A percentile compares a stretch with the other conserved stretches of the same genome.
Conservation (phyloP, 2,113 vertebrate genomes). For the Alexandromys fortis region DNA sequence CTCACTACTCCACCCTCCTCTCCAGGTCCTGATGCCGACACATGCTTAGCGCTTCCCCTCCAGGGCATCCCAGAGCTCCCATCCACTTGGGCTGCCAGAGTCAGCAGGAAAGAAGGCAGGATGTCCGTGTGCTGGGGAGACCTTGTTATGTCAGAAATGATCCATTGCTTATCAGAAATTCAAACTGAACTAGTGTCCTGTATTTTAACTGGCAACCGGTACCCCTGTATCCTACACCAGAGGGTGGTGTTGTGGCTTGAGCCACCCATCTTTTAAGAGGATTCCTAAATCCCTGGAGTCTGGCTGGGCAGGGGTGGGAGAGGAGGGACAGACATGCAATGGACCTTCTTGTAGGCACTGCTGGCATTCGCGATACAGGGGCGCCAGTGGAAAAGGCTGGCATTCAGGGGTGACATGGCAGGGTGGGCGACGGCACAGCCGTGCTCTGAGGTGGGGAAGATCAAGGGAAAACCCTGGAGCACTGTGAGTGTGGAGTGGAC, state of each 20-base stretch:
- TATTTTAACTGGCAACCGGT: slow-evolving; percentile 27
- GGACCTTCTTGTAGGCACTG: not conserved
- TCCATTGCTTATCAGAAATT: not conserved
- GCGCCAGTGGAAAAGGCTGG: not conserved
- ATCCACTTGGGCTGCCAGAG: not conserved
- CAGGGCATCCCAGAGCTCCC: not conserved
- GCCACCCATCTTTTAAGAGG: not conserved
- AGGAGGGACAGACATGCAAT: not conserved
- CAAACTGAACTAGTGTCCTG: not conserved
- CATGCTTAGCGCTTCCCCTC: not conserved
- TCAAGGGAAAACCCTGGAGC: not conserved
- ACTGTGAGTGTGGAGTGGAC: not conserved
- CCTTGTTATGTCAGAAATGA: not conserved
- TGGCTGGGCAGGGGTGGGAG: not conserved
- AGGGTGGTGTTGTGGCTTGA: not conserved
- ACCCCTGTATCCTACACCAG: not conserved
- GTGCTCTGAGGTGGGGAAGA: not conserved
- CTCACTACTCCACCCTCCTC: too few species aligned
- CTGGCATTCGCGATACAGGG: not conserved
- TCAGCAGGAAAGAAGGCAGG: not conserved
- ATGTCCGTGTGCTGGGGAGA: not conserved
- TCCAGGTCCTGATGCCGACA: not conserved
- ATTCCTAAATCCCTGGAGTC: not conserved
- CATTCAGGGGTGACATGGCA: not conserved
- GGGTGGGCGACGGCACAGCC: not conserved